Evolutionary conservation across 2,888 invertebrate genomes (phyloP), one percentile per base, ranked within the genome.

Genomic region (Chloroclystis v-ata): DNA sequence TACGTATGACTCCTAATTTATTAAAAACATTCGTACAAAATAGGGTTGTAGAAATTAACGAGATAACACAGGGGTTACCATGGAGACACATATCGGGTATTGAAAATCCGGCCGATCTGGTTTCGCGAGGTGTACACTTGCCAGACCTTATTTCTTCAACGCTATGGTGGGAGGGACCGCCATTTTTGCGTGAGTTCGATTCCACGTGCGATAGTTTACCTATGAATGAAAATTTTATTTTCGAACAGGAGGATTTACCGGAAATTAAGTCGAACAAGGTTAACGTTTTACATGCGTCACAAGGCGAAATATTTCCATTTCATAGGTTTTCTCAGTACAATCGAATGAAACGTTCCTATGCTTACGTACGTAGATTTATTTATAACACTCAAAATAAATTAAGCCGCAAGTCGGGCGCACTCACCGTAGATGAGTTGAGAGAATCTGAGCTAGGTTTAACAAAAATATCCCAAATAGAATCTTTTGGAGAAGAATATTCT

Each of bases 151-250:
- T 4, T 8, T 2, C 26, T 7, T 24, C 12, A 0, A 14, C 10
- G n/a, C 28, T 47, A 10, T 53, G 49, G 49, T 46, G 43, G 48
- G n/a, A 43, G 7, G 46, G 50, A 1, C 50, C 50, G 11, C 20
- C 25, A 3, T 43, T 37, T 10, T n/a, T 46, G 4, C 28, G n/a
- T 11, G 11, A 28, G 12, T 8, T 28, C 25, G 24, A 24, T 24
- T 24, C 6, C 6, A 5, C 4, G 3, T 24, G 24, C 24, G 24
- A 6, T 24, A 6, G 6, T 24, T 6, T 24, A 24, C 3, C 24
- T 24, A 5, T 6, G 24, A 6, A 24, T 24, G 6, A 24, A 24
- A 24, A 24, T 24, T 6, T 24, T 5, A 24, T 24, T 6, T 5
- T 6, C 4, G 6, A 5, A 6, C 24, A 6, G 24, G 24, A 24